These are phyloP conservation scores for Temnothorax unifasciatus DNA, from an alignment of 2,888 invertebrate species.

Conservation along the genomic window DNA sequence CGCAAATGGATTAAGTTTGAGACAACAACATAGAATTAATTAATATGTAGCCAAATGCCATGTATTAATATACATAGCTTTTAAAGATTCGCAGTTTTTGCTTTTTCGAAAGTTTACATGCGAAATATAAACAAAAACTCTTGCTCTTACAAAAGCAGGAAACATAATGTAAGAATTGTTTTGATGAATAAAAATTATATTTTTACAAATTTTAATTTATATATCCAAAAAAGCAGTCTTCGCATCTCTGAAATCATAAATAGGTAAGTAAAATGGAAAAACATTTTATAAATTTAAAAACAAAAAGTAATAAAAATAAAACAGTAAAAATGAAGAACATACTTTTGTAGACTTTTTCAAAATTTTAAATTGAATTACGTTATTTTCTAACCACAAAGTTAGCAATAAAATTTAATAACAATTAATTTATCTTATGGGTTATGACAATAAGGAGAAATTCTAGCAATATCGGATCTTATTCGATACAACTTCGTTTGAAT, in stretches of 20 bases:
- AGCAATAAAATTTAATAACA: neutral
- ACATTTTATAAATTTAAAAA: neutral
- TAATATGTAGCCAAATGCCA: neutral
- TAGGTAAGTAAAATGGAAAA: neutral
- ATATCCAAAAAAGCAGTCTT: neutral
- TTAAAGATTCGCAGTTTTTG: neutral
- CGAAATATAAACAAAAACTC: neutral
- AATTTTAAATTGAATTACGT: neutral
- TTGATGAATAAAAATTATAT: neutral
- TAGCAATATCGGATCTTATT: neutral
- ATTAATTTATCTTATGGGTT: neutral
- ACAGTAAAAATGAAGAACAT: neutral
- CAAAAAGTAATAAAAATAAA: neutral
- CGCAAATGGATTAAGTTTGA: neutral
- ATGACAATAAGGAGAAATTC: neutral
- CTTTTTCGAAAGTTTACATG: neutral
- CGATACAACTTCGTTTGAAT: slow-evolving; percentile 8
- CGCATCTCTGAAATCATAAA: neutral
- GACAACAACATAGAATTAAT: neutral
- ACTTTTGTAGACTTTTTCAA: neutral
- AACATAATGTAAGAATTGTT: neutral
- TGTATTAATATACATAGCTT: neutral
- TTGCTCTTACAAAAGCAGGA: neutral
- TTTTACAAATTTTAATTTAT: neutral
- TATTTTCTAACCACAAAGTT: neutral